Base-by-base conservation (phyloP, 2,888 invertebrate genomes). In the Myopa tessellatipennis region DNA sequence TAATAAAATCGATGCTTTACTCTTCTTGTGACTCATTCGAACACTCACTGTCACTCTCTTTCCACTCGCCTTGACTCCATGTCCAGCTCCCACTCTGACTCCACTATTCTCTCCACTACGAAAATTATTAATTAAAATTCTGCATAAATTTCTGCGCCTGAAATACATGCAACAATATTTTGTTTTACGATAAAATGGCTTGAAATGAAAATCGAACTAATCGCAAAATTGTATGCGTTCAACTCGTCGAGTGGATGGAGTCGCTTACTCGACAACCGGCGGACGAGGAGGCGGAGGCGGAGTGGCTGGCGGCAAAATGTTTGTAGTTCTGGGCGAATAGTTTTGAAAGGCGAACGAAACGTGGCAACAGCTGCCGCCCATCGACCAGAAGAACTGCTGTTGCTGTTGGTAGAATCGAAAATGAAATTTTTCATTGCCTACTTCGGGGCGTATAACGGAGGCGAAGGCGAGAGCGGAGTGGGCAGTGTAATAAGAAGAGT, bases 111-210 rank as follows among this genome's bases (percentile, higher is more conserved):
- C 36, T 10, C 5, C 16, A 38, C 60, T 6, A 36, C 58, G 34
- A 36, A 55, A 75, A 69, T 63, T 75, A 75, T 75, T 75, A 75
- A 75, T 75, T 75, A 68, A 75, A 75, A 75, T 58, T 40, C 68
- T 75, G 58, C 68, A 69, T 60, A 69, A 75, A 60, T 75, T 60
- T 68, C 58, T 58, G 58, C 68, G 34, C 68, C 69, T 26, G 58
- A 75, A 69, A 69, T 69, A 68, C 55, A 75, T 75, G 75, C 60
- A 69, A 45, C 40, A 68, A 18, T 69, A 38, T 69, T 26, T 50
- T 16, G 34, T 34, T 8, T 52, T 45, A 50, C 52, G 70, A 52
- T 14, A 70, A 65, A 36, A 65, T 65, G 4, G 38, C 26, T 14
- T 65, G 50, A 63, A 73, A 73, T 73, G 73, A 61, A 73, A 73